Evolutionary conservation across 2,888 invertebrate species (phyloP), one percentile per base, ranked within the genome.

Genomic region (Elaeidobius kamerunicus): DNA sequence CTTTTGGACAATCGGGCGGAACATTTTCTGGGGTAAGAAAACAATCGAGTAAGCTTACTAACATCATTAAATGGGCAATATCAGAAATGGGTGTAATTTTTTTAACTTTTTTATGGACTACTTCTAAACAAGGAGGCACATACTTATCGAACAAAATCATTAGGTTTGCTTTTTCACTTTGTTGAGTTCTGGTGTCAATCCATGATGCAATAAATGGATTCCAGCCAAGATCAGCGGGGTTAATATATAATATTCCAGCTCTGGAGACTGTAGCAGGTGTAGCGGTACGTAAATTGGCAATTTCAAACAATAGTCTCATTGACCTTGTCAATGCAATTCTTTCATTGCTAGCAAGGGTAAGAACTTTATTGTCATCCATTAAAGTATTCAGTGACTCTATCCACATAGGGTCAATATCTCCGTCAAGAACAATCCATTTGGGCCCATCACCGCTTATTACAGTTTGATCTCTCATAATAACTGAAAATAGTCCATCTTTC

Each of bases 371-470:
- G 69, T 96, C 96, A 71, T 96, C 96, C 95, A 96, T 96, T 14
- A 96, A 84, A 2, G 95, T 96, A 69, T 96, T 96, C 19, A 96
- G 78, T 23, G 93, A 94, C 74, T 96, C 95, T 66, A 96, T 96
- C 96, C 95, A 96, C 94, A 95, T 95, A 1, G 95, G 95, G 76
- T 96, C 95, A 63, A 96, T 95, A 68, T 96, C 95, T 14, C 96
- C 95, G 71, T 96, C 96, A 39, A 94, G 78, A 6, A 96, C 88
- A 63, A 96, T 92, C 96, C 96, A 96, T 70, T 94, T 94, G 0
- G 91, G 88, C 0, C 88, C 86, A 64, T 87, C 86, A 7, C 90
- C 90, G 0, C 83, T 76, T 79, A 93, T 80, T 70, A 93, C 93
- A 1, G 94, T 91, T 76, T 93, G 88, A 69, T 96, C 95, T 58